phyloP scores from a whole-genome alignment of 2,797 vertebrate genomes.

The Typhlichthys subterraneus region DNA sequence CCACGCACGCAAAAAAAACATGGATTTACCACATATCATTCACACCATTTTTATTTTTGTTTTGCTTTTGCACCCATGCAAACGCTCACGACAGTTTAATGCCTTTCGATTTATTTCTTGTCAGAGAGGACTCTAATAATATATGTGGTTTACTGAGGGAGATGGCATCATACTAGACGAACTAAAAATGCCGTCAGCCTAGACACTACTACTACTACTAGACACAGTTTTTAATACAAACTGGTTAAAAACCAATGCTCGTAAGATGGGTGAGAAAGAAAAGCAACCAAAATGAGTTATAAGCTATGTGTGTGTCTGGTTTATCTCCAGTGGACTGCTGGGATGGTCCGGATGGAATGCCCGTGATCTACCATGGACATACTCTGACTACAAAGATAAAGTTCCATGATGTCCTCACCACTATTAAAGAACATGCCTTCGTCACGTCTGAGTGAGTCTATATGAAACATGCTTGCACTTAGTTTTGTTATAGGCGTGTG shows the following conservation, averaged over 20 bases:
- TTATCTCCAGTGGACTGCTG: conserved; percentile 93
- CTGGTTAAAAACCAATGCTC: too few species aligned
- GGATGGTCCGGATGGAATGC: conserved; percentile 97
- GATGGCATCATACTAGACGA: too few species aligned
- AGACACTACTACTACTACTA: too few species aligned
- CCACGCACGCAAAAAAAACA: neutral
- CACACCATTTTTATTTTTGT: neutral
- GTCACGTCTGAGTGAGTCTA: conserved; percentile 95
- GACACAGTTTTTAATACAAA: neutral
- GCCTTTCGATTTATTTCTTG: conserved; percentile 12
- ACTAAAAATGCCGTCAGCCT: too few species aligned
- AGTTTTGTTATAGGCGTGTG: neutral
- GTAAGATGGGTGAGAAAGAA: too few species aligned
- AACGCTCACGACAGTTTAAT: conserved; percentile 17
- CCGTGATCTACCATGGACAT: conserved; percentile 98
- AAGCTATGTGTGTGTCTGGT: conserved; percentile 24
- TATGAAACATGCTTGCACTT: neutral
- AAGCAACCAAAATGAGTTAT: too few species aligned
- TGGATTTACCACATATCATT: neutral
- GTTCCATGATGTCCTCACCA: conserved; percentile 90
- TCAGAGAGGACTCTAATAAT: conserved; percentile 49
- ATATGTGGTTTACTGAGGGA: conserved; percentile 1
- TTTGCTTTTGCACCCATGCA: too few species aligned
- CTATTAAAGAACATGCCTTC: conserved; percentile 98
- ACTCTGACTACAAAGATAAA: conserved; percentile 99